phyloP scores from a whole-genome alignment of 1,140 invertebrate species.

The Brachionus asplanchnoidis region DNA sequence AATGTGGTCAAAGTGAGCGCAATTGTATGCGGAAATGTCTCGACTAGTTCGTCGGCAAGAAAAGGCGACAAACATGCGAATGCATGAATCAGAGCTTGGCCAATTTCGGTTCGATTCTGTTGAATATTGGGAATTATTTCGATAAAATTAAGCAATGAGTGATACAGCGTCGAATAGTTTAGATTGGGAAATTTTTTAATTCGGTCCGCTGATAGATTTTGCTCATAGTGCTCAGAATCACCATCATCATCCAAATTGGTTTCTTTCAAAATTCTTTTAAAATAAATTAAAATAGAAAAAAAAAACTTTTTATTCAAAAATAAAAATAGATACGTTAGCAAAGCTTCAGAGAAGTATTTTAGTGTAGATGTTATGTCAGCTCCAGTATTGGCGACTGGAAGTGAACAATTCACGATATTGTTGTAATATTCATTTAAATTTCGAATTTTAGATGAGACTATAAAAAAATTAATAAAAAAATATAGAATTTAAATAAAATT shows the following conservation, averaged over 20 bases:
- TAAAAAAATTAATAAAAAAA: background rate
- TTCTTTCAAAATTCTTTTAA: slow-evolving; percentile 1
- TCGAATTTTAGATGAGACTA: slow-evolving; percentile 93
- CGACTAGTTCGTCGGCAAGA: slow-evolving; percentile 87
- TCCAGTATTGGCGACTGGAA: slow-evolving; percentile 79
- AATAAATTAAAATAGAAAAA: background rate
- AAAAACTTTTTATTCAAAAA: background rate
- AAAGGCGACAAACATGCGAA: slow-evolving; percentile 88
- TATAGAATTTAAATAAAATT: background rate
- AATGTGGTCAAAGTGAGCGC: slow-evolving; percentile 86
- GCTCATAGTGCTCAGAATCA: slow-evolving; percentile 70
- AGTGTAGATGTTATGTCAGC: slow-evolving; percentile 91
- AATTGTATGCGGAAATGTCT: slow-evolving; percentile 86
- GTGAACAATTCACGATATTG: slow-evolving; percentile 79
- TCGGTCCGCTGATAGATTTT: slow-evolving; percentile 53
- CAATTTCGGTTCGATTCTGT: slow-evolving; percentile 51
- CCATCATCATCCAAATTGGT: slow-evolving; percentile 60
- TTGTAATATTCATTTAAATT: slow-evolving; percentile 92
- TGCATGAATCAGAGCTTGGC: slow-evolving; percentile 79
- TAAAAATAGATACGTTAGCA: slow-evolving; percentile 72
- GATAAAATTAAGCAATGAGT: slow-evolving; percentile 58
- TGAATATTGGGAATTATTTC: slow-evolving; percentile 57
- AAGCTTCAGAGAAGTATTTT: slow-evolving; percentile 93
- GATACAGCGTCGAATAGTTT: slow-evolving; percentile 85
- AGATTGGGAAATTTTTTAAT: slow-evolving; percentile 86